A percentile compares a stretch with the other conserved stretches of the same genome.
phyloP scores from a whole-genome alignment of 2,797 vertebrate genomes.

The Decapterus maruadsi region DNA sequence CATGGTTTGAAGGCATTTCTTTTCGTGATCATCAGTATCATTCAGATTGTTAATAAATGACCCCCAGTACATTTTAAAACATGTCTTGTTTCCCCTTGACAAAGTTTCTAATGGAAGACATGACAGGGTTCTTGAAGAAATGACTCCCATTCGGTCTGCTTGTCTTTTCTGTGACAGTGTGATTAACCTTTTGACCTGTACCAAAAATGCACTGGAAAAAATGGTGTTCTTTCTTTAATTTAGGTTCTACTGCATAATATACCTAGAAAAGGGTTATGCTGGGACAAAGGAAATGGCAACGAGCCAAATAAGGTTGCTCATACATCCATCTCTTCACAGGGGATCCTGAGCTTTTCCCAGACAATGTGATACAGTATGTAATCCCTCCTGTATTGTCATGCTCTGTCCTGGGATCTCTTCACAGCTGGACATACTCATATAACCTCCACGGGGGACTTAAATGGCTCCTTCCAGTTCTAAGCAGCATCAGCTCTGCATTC shows the following conservation, averaged over 20 bases:
- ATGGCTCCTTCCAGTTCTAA: neutral
- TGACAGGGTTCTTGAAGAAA: neutral
- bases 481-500: neutral
- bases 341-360: neutral
- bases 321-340: neutral
- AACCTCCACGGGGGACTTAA: neutral
- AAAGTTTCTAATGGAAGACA: neutral
- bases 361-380: neutral
- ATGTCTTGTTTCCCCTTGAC: neutral
- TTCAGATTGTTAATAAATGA: constrained; percentile 10
- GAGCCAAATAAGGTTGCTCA: neutral
- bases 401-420: neutral
- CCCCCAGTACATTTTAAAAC: neutral
- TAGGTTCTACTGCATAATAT: neutral
- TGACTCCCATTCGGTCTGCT: constrained; percentile 1
- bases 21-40: constrained; percentile 23
- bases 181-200: constrained; percentile 16
- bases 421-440: neutral
- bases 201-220: neutral
- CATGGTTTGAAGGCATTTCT: constrained; percentile 33
- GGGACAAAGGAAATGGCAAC: neutral
- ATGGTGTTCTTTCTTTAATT: neutral
- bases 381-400: neutral
- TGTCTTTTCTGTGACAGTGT: neutral
- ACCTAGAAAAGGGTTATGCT: neutral